Base-by-base conservation (phyloP, 2,797 vertebrate genomes). In the Bradypus variegatus region DNA sequence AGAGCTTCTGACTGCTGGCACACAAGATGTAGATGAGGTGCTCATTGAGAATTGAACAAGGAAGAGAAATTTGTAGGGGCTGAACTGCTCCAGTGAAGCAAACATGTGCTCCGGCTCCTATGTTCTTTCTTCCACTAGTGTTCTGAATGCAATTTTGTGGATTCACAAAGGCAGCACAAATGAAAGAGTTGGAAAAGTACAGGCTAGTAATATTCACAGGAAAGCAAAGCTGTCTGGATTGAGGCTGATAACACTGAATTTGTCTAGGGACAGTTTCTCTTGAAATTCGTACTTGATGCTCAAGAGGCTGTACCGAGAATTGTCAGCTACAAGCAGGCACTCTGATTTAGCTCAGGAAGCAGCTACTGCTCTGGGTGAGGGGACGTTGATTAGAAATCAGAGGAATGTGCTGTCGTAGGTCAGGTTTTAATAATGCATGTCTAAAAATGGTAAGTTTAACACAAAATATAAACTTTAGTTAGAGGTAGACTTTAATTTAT, bases 301-400 rank as follows among this genome's bases (percentile, higher is more conserved):
- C 90, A 95, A 94, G 92, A 95, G 95, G 81, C 91, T 91, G 90
- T 50, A 86, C 78, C 41, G 60, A 92, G 93, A 94, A 96, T 96
- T 96, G 96, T 95, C 96, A 96, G 92, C 75, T n/a, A 18, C 77
- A 92, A 93, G 94, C 93, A 95, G 91, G 86, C 90, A 64, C 78
- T 95, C 91, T 93, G 89, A 96, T 96, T 96, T 94, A 95, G 95
- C 93, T 94, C 95, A 94, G 92, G 93, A 96, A 94, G 91, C 90
- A 93, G 95, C 88, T 92, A 86, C 58, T 86, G 94, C 96, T 96
- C 86, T 96, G 95, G 90, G 92, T 96, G 95, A 96, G 95, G 94
- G 88, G 95, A 77, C 95, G 94, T 95, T 96, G 96, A 96, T 95
- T 93, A 84, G 95, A 94, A 96, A 94, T 89, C 76, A 86, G 87